Evolutionary conservation across 2,888 invertebrate species (phyloP), one percentile per base, ranked within the genome.

Genomic region (Marasmarcha lunaedactyla): DNA sequence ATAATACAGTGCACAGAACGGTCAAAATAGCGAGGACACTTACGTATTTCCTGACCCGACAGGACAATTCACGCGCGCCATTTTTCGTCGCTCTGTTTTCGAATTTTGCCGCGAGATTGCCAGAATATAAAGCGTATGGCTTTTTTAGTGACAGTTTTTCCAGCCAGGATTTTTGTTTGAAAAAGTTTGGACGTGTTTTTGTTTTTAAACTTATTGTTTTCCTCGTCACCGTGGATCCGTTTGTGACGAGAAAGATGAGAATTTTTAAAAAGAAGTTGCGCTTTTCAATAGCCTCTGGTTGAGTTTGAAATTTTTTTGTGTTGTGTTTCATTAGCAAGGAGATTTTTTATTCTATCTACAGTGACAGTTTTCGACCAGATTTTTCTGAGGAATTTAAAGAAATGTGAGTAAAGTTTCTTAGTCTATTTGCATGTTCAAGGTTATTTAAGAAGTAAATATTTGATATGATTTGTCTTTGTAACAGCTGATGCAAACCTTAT

Each of bases 201-300:
- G 3, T 20, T 15, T 43, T 11, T 2, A 35, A 35, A 33, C 15
- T 33, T 13, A 1, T 37, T 30, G 30, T 6, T 37, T 48, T 41
- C 39, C 42, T 20, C 20, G 20, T 42, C 63, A 72, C 60, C 53
- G 81, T 79, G 78, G 73, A 72, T 71, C 70, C 70, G 30, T 71
- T 74, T 56, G 67, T 79, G 55, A 78, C 67, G 48, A 74, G 70
- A 66, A 83, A 79, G 52, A 83, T 83, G 81, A 81, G 78, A 81
- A 57, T 79, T 55, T 83, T 83, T 46, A 83, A 83, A 59, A 83
- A 83, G 56, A 83, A 83, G 47, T 52, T 83, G 9, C 72, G 81
- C 51, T 83, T 83, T 57, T 81, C 81, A 38, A 81, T 83, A 83
- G 59, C 56, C 48, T 60, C 49, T 10, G 50, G 54, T 50, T 55